Evolutionary conservation across 2,797 vertebrate species (phyloP).

Genomic region (Rhincodon typus): DNA sequence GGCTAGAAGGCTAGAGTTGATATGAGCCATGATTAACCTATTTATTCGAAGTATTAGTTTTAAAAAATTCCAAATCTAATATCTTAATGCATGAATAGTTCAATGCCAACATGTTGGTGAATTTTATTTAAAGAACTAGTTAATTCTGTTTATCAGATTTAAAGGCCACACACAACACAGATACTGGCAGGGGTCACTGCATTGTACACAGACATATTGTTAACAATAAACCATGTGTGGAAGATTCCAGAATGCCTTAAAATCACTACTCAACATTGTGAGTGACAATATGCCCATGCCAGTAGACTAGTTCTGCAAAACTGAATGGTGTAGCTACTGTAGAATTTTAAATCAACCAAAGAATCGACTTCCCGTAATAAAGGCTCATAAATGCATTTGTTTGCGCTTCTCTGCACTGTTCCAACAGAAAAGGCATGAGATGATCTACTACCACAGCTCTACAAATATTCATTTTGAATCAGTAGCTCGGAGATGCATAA

Average conservation of each 20-base stretch:
- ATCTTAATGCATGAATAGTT: background rate
- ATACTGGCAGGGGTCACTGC: background rate
- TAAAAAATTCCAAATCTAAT: background rate
- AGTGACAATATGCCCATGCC: background rate
- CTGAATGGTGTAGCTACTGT: background rate
- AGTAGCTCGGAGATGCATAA: background rate
- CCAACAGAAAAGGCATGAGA: background rate
- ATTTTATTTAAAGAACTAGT: background rate
- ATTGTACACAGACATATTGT: background rate
- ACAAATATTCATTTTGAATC: constrained; percentile 6
- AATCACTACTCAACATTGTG: background rate
- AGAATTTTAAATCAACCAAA: background rate
- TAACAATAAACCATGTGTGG: background rate
- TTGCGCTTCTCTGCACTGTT: background rate
- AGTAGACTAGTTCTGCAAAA: background rate
- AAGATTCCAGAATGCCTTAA: constrained; percentile 12
- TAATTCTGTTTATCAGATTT: background rate
- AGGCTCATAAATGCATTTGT: background rate
- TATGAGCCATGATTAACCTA: too few relatives aligned
- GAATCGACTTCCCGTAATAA: background rate
- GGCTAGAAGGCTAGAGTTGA: too few relatives aligned
- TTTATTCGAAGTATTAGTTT: too few relatives aligned
- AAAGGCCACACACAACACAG: background rate
- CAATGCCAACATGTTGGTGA: background rate
- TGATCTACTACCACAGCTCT: background rate